A percentile compares a stretch with the other conserved stretches of the same genome.
phyloP scores from a whole-genome alignment of 2,888 invertebrate genomes.

The Macrosiphum euphorbiae region DNA sequence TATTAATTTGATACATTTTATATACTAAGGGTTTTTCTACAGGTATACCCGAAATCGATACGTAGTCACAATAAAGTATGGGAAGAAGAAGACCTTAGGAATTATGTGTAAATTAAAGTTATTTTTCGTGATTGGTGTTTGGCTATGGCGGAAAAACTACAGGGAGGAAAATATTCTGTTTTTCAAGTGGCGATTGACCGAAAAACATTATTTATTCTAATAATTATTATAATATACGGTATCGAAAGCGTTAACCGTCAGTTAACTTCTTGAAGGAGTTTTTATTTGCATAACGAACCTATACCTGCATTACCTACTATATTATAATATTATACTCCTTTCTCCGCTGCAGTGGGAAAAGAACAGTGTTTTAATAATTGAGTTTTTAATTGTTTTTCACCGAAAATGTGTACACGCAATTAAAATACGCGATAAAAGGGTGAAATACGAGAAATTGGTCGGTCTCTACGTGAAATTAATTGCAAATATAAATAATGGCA shows the following conservation, averaged over 20 bases:
- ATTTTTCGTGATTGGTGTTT: not conserved
- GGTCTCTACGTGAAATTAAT: slow-evolving; percentile 26
- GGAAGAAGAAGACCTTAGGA: too few species aligned
- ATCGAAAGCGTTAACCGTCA: not conserved
- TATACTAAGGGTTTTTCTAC: too few species aligned
- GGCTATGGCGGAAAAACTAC: too few species aligned
- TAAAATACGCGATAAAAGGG: not conserved
- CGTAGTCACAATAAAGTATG: too few species aligned
- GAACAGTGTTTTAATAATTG: not conserved
- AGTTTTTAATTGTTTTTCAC: slow-evolving; percentile 32
- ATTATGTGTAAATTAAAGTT: too few species aligned
- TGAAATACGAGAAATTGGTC: slow-evolving; percentile 8
- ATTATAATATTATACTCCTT: not conserved
- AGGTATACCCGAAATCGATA: too few species aligned
- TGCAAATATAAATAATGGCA: slow-evolving; percentile 9
- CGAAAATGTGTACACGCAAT: not conserved
- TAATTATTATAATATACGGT: not conserved
- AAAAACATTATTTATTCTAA: not conserved
- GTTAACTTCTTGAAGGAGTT: not conserved
- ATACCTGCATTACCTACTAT: too few species aligned
- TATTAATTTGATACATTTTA: too few species aligned
- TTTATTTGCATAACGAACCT: not conserved
- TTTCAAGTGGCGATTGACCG: not conserved
- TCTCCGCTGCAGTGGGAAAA: not conserved
- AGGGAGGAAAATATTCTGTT: not conserved